These are phyloP conservation scores for Botrylloides violaceus DNA, from an alignment of 23 tunicate species.

Conservation along the genomic window DNA sequence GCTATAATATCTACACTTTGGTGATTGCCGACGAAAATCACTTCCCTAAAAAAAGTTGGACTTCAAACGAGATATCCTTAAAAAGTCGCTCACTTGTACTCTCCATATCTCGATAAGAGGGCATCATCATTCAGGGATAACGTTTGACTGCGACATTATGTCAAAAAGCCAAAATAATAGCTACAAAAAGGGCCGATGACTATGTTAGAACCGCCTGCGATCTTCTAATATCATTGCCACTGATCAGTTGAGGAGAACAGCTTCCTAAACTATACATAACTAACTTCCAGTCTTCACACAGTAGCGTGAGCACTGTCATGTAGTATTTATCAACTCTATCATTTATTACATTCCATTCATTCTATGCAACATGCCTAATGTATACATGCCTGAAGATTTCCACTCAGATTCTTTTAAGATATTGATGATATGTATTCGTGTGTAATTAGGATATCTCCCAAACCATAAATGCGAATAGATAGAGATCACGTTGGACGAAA, in stretches of 20 bases:
- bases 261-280: background rate
- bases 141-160: background rate
- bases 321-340: too few species aligned
- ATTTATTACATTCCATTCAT: too few species aligned
- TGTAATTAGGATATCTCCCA: too few species aligned
- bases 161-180: background rate
- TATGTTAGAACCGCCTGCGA: background rate
- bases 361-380: too few species aligned
- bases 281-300: background rate
- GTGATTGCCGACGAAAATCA: constrained; percentile 36
- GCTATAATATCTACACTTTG: constrained; percentile 23
- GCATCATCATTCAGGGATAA: constrained; percentile 8
- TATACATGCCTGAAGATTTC: too few species aligned
- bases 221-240: background rate
- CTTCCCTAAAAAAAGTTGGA: constrained; percentile 20
- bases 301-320: background rate
- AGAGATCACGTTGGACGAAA: too few species aligned
- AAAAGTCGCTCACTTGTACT: constrained; percentile 10
- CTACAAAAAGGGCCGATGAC: background rate
- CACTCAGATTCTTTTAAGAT: too few species aligned
- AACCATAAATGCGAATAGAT: too few species aligned
- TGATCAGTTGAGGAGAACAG: background rate
- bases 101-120: constrained; percentile 27
- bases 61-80: constrained; percentile 18
- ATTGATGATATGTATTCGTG: too few species aligned